A percentile compares a stretch with the other conserved stretches of the same genome.
These are phyloP conservation scores for Drosophila atroscutellata DNA, from an alignment of 2,888 invertebrate species.

Conservation along the genomic window DNA sequence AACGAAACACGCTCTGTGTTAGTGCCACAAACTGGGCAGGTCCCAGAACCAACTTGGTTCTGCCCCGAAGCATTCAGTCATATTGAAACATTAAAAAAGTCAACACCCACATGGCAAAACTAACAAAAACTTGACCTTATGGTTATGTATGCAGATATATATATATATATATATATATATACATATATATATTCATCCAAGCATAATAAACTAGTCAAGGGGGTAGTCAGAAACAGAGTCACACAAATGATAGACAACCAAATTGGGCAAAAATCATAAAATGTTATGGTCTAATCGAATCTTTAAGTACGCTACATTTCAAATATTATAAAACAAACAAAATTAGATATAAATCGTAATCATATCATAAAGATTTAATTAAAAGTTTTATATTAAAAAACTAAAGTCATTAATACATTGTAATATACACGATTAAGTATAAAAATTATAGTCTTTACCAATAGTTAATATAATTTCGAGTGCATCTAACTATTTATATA, in stretches of 20 bases:
- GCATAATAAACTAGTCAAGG: slow-evolving; percentile 69
- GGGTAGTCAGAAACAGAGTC: slow-evolving; percentile 38
- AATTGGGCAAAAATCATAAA: slow-evolving; percentile 27
- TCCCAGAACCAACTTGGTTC: slow-evolving; percentile 46
- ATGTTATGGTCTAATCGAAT: slow-evolving; percentile 29
- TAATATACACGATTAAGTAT: not conserved
- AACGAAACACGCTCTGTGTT: slow-evolving; percentile 54
- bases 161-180: slow-evolving; percentile 10
- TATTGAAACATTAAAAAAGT: slow-evolving; percentile 82
- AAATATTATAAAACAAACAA: no score
- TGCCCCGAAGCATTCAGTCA: slow-evolving; percentile 74
- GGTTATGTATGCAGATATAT: slow-evolving; percentile 27
- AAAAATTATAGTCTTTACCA: not conserved
- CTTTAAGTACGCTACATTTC: slow-evolving; percentile 38
- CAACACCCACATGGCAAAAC: slow-evolving; percentile 77
- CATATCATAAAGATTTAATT: not conserved
- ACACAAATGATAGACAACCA: slow-evolving; percentile 36
- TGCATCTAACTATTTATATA: not conserved
- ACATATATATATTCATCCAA: slow-evolving; percentile 2
- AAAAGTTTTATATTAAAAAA: not conserved
- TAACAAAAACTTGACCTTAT: slow-evolving; percentile 68
- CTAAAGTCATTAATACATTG: not conserved
- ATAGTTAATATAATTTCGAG: not conserved
- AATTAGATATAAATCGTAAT: not conserved
- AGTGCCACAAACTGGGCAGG: slow-evolving; percentile 55